Conservation (phyloP, 2,797 vertebrate genomes). For the Pseudomugil gertrudae region DNA sequence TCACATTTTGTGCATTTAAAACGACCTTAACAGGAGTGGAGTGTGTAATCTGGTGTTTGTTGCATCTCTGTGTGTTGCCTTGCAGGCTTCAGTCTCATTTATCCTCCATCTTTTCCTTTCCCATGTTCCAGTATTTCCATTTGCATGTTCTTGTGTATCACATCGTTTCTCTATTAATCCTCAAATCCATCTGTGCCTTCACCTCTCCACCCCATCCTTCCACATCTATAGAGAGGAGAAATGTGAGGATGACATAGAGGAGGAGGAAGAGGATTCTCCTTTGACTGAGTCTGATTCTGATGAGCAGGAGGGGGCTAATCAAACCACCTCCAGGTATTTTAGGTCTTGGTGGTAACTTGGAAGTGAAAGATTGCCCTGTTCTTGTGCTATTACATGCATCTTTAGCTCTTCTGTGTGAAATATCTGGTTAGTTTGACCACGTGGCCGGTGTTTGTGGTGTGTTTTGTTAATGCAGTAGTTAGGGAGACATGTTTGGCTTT, state of each 20-base stretch:
- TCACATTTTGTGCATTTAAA: conserved; percentile 34
- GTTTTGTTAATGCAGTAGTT: not conserved
- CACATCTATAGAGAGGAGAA: conserved; percentile 77
- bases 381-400: not conserved
- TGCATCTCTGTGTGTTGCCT: conserved; percentile 16
- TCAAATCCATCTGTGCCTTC: conserved; percentile 25
- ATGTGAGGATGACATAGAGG: conserved; percentile 63
- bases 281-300: conserved; percentile 80
- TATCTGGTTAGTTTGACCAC: conserved; percentile 19
- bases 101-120: conserved; percentile 3
- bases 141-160: conserved; percentile 47
- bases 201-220: not conserved
- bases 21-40: conserved; percentile 1
- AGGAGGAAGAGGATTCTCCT: conserved; percentile 69
- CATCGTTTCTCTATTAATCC: conserved; percentile 45
- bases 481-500: not conserved
- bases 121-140: conserved; percentile 15
- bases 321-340: conserved; percentile 77
- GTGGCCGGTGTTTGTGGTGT: not conserved
- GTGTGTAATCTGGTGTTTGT: conserved; percentile 20
- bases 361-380: conserved; percentile 5
- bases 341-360: conserved; percentile 40
- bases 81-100: conserved; percentile 2
- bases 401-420: conserved; percentile 5
- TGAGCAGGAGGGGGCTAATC: conserved; percentile 73